Evolutionary conservation across 1,140 invertebrate species (phyloP), one percentile per base, ranked within the genome.

Genomic region (Trachymyrmex septentrionalis): DNA sequence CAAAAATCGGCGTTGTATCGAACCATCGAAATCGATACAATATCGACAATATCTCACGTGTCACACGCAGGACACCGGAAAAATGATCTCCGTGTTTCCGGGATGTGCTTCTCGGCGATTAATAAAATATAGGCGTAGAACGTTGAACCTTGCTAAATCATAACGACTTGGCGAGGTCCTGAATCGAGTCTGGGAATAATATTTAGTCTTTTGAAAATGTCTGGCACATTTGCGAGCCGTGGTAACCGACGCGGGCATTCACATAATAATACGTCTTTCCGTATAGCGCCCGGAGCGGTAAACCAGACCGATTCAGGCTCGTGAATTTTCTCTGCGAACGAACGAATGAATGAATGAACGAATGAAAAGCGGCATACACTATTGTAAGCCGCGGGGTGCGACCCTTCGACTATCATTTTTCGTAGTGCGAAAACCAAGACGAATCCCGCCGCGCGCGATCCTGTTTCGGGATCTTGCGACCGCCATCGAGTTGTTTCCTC

Each of bases 361-460:
- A 44, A 63, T 78, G 76, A 66, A 59, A 67, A 67, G 48, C 63
- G 38, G 64, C 48, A 55, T 27, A 24, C 24, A 21, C 87, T 80
- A 89, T 86, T 88, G 88, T 89, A n/a, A 21, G 44, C 57, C 55
- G 44, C n/a, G 76, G 64, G 64, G 57, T 71, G 61, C 69, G 80
- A 87, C 86, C 59, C 87, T 76, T 78, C 71, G 53, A 6, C 55
- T 61, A 73, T 73, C 50, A 66, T 69, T 69, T 87, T 71, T 69
- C 30, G 61, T 50, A n/a, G 44, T n/a, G 63, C 69, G 77, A 72
- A 53, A 66, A 87, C 55, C 73, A 66, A 34, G 50, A 53, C 24
- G 66, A 86, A 78, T 59, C 66, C 59, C 34, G 48, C 55, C 44
- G 82, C 24, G 82, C 24, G 48, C 50, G 85, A 73, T 63, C 34